Evolutionary conservation across 2,888 invertebrate genomes (phyloP).

Genomic region (Drosophila diplacantha): DNA sequence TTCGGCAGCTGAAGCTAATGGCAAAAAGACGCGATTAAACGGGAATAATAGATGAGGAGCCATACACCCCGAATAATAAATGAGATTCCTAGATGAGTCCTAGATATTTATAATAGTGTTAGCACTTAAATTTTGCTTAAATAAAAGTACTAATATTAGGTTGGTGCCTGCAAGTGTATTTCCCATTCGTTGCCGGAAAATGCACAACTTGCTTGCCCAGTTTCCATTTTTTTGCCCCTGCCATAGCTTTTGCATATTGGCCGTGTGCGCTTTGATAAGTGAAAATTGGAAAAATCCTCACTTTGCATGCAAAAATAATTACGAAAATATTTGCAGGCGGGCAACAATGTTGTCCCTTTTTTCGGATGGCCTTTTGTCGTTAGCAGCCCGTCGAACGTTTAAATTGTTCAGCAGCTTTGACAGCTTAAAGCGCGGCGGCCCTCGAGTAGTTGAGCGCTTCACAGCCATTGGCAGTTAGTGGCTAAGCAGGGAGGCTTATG

Average conservation of each 20-base stretch:
- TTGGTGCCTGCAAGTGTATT: not conserved
- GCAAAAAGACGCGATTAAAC: conserved; percentile 2
- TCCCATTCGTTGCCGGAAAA: conserved; percentile 3
- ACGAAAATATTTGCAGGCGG: conserved; percentile 63
- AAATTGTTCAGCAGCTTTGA: conserved; percentile 64
- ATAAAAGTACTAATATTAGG: too few species aligned
- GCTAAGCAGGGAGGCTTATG: conserved; percentile 41
- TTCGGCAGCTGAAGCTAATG: conserved; percentile 1
- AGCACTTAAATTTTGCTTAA: not conserved
- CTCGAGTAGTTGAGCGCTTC: conserved; percentile 50
- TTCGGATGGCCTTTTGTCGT: conserved; percentile 7
- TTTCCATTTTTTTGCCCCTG: conserved; percentile 17
- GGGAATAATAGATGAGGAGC: not conserved
- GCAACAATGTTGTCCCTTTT: conserved; percentile 25
- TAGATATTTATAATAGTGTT: not conserved
- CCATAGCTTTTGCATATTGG: conserved; percentile 61
- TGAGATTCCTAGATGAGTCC: too few species aligned
- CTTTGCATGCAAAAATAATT: conserved; percentile 72
- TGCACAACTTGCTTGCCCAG: conserved; percentile 1
- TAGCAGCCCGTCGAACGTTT: conserved; percentile 51
- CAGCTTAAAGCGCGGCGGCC: conserved; percentile 61
- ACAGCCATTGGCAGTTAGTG: conserved; percentile 49
- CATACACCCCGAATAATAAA: not conserved
- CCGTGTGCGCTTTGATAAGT: conserved; percentile 70
- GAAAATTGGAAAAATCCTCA: conserved; percentile 72